Evolutionary conservation across 2,888 invertebrate genomes (phyloP), one percentile per base, ranked within the genome.

Genomic region (Ophioninae sp.): DNA sequence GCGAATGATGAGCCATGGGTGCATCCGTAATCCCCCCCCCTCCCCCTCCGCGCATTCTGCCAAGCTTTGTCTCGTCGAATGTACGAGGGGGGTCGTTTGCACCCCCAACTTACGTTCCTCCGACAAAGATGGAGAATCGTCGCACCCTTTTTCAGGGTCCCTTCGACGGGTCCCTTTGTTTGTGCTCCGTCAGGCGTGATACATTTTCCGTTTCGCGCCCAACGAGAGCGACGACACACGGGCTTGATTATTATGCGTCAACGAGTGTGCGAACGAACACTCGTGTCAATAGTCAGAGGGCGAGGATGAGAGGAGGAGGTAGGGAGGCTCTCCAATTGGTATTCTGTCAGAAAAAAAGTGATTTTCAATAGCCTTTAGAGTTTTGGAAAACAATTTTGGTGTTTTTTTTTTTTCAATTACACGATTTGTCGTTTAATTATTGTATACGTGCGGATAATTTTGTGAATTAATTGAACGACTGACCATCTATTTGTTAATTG

Each of bases 141-240:
- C 85, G 77, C 59, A 76, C 84, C 86, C 82, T 85, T 83, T 78
- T 74, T 77, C 69, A 77, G 65, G 30, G 74, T 67, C 87, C 88
- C 20, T 30, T 30, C 30, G 30, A 30, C 30, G 30, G 68, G 89
- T 88, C 91, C 91, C 91, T 91, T 91, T 91, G 91, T 91, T 91
- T 90, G 90, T 91, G 89, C 87, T 90, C 88, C 85, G 90, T 89
- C 90, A 89, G 87, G 88, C 90, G 89, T 89, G 90, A 91, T 90
- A 91, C 91, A 90, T 91, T 90, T 91, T 88, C 89, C 88, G 89
- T 89, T 91, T 88, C 89, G 86, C 90, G 84, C 90, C 6, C 51
- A 17, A 51, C 17, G 51, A 79, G 84, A 88, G 89, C 73, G 63
- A 73, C 72, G 61, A 39, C 22, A 41, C 23, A 30, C 37, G 56